Percentiles rank a stretch among this genome's conserved stretches.
These are phyloP conservation scores for Teleiodes luculella DNA, from an alignment of 2,888 invertebrate genomes.

Conservation along the genomic window DNA sequence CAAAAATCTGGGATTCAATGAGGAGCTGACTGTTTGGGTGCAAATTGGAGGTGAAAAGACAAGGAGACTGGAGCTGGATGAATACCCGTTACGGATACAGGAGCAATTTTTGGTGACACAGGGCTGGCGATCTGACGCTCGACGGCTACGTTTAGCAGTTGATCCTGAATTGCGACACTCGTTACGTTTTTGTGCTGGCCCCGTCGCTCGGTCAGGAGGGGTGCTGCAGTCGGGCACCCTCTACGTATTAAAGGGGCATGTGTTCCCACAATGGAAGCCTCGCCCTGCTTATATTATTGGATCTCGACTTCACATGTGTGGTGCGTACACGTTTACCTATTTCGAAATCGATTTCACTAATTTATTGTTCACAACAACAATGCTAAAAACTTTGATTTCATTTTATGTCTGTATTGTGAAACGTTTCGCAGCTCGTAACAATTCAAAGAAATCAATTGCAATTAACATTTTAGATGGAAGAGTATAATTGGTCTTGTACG, in stretches of 20 bases:
- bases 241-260: constrained; percentile 81
- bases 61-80: constrained; percentile 73
- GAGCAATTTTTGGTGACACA: constrained; percentile 79
- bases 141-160: constrained; percentile 80
- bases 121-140: constrained; percentile 79
- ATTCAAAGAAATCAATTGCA: background rate
- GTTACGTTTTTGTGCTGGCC: constrained; percentile 81
- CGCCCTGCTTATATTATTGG: constrained; percentile 80
- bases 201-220: constrained; percentile 68
- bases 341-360: constrained; percentile 8
- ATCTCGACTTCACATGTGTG: constrained; percentile 79
- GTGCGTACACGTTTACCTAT: constrained; percentile 34
- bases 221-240: constrained; percentile 66
- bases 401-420: constrained; percentile 3
- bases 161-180: constrained; percentile 82
- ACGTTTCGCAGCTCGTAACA: background rate
- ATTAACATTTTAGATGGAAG: background rate
- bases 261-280: constrained; percentile 83
- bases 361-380: constrained; percentile 6
- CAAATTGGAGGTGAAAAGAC: constrained; percentile 78
- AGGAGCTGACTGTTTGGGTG: constrained; percentile 72
- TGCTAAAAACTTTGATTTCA: constrained; percentile 7
- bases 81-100: constrained; percentile 80
- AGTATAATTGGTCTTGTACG: background rate
- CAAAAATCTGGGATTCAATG: constrained; percentile 68